These are phyloP conservation scores for Dendrolimus punctatus DNA, from an alignment of 1,140 invertebrate genomes.

Conservation along the genomic window DNA sequence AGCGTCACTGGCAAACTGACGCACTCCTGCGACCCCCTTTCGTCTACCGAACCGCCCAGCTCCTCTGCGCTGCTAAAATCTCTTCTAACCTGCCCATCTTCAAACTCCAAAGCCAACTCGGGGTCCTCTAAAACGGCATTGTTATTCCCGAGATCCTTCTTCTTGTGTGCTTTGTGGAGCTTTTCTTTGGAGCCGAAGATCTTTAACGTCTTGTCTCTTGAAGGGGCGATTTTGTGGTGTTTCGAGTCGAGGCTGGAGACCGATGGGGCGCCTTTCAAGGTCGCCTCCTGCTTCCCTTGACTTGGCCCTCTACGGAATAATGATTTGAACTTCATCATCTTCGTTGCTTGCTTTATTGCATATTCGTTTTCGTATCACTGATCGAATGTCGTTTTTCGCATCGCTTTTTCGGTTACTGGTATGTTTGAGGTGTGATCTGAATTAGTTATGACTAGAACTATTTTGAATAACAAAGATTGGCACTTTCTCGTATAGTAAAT, in stretches of 20 bases:
- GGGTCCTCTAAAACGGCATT: conserved; percentile 60
- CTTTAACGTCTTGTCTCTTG: conserved; percentile 61
- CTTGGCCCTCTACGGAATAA: conserved; percentile 82
- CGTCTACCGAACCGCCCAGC: conserved; percentile 50
- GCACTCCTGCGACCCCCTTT: conserved; percentile 59
- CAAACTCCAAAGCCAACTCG: conserved; percentile 41
- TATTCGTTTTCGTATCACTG: conserved; percentile 55
- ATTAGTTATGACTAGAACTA: conserved; percentile 17
- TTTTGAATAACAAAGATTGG: no score
- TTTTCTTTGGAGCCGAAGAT: conserved; percentile 70
- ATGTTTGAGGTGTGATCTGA: conserved; percentile 35
- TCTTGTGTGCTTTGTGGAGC: conserved; percentile 61
- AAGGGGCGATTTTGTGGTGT: conserved; percentile 71
- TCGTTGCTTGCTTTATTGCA: conserved; percentile 50
- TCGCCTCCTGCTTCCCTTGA: conserved; percentile 62
- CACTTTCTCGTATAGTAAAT: no score
- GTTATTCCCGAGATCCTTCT: conserved; percentile 58
- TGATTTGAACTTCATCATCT: conserved; percentile 88
- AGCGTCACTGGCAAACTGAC: conserved; percentile 60
- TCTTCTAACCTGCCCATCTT: conserved; percentile 35
- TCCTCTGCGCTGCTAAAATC: conserved; percentile 59
- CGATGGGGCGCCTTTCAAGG: conserved; percentile 65
- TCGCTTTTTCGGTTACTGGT: conserved; percentile 26
- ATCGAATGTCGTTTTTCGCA: conserved; percentile 35
- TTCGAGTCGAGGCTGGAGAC: conserved; percentile 71